Evolutionary conservation across 2,113 vertebrate genomes (phyloP), one percentile per base, ranked within the genome.

Genomic region (Parotia lawesii): DNA sequence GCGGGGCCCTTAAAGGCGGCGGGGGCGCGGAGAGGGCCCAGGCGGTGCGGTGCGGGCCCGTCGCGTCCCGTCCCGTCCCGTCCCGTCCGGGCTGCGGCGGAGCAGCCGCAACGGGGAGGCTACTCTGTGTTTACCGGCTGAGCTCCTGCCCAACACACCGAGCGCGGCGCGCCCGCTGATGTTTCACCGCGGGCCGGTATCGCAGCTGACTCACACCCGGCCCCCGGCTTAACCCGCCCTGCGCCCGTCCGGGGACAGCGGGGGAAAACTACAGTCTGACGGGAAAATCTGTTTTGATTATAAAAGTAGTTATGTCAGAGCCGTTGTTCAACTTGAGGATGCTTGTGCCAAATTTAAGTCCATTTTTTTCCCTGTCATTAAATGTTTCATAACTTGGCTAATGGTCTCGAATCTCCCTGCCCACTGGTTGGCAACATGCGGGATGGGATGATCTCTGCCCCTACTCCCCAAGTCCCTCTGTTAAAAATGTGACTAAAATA

Each of bases 71-170:
- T 11, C 16, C 16, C 25, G 25, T 28, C 50, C 51, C 27, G 51
- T 53, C 27, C 51, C 28, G 27, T 29, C 51, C 23, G 33, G 8
- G 13, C 35, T 8, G n/a, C 12, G 31, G 45, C 3, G 23, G 20
- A 40, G 37, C 35, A 3, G 58, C 11, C 28, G 11, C 2, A 6
- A 5, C 20, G 5, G 45, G 25, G 20, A 19, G 15, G 1, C 31
- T 3, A 3, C 2, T 7, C 22, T 2, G 33, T 6, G n/a, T n/a
- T 48, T 23, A 5, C 6, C 2, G 18, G 38, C 45, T 0, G 44
- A n/a, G 19, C 45, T 21, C 15, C 56, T 7, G 65, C 19, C 23
- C 53, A 2, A 0, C 24, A 0, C 44, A 6, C 28, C 22, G 24
- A 12, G 70, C 14, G 24, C 3, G 15, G 48, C 44, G 53, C 35